These are phyloP conservation scores for Cerceris rybyensis DNA, from an alignment of 2,888 invertebrate genomes.

Conservation along the genomic window DNA sequence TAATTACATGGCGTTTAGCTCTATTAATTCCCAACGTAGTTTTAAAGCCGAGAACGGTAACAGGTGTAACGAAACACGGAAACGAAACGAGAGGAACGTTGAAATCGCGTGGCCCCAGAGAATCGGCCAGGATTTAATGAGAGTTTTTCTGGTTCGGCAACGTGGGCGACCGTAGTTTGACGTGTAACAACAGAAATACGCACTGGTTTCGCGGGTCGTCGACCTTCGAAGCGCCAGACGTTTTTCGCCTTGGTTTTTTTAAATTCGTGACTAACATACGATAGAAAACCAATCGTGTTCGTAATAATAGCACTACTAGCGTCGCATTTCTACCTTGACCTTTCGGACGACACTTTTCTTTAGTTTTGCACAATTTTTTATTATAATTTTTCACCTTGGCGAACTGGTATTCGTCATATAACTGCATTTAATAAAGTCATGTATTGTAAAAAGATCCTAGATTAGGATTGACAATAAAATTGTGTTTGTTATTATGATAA, in stretches of 20 bases:
- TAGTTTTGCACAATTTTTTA: slow-evolving; percentile 16
- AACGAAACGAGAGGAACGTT: no score
- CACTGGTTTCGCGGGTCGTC: slow-evolving; percentile 31
- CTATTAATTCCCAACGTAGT: no score
- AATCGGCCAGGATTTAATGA: slow-evolving; percentile 26
- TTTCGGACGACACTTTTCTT: slow-evolving; percentile 7
- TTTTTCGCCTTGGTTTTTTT: slow-evolving; percentile 25
- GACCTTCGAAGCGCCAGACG: slow-evolving; percentile 26
- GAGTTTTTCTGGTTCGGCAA: slow-evolving; percentile 28
- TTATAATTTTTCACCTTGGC: neutral
- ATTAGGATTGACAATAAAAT: no score
- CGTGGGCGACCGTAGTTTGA: slow-evolving; percentile 40
- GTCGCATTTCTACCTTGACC: slow-evolving; percentile 10
- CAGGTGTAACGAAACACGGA: no score
- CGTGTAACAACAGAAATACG: slow-evolving; percentile 57
- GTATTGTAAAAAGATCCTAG: no score
- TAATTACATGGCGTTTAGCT: no score
- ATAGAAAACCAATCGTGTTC: slow-evolving; percentile 22
- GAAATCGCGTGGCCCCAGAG: no score
- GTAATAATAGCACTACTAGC: slow-evolving; percentile 16
- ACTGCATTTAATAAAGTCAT: no score
- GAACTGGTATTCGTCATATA: no score
- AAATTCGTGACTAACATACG: slow-evolving; percentile 37
- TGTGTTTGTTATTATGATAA: no score
- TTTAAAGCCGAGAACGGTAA: no score